phyloP scores from a whole-genome alignment of 2,113 vertebrate genomes.

The Clarias gariepinus region DNA sequence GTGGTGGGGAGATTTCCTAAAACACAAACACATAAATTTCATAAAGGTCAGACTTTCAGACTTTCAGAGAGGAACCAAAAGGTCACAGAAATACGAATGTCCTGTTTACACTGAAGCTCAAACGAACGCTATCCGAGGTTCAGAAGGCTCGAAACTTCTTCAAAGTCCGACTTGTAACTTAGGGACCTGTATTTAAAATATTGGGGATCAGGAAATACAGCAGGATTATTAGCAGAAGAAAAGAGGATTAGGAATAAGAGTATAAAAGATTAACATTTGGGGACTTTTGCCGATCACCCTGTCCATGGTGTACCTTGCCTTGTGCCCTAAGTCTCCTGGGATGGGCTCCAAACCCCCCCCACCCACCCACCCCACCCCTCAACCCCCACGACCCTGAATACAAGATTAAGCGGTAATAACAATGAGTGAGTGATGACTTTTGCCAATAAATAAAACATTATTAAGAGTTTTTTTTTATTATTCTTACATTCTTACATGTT shows the following conservation, averaged over 20 bases:
- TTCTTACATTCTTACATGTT: background rate
- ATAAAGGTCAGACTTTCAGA: conserved; percentile 1
- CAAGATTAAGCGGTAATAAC: too few species aligned
- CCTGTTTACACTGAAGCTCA: background rate
- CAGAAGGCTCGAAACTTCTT: background rate
- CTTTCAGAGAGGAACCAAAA: background rate
- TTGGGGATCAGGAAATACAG: background rate
- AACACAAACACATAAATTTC: background rate
- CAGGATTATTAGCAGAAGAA: too few species aligned
- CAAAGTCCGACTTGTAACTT: background rate
- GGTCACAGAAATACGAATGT: background rate
- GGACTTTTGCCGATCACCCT: too few species aligned
- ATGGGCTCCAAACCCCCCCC: too few species aligned
- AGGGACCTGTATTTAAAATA: background rate
- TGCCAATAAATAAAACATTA: background rate
- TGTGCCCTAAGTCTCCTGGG: too few species aligned
- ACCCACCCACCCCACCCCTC: too few species aligned
- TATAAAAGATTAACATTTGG: background rate
- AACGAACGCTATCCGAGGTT: background rate
- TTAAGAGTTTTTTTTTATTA: background rate
- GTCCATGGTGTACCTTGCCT: too few species aligned
- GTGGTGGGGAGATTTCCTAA: background rate
- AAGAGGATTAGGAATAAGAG: background rate
- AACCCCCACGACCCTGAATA: too few species aligned
- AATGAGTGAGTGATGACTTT: too few species aligned